phyloP scores from a whole-genome alignment of 1,140 invertebrate genomes.

The Cydia splendana region DNA sequence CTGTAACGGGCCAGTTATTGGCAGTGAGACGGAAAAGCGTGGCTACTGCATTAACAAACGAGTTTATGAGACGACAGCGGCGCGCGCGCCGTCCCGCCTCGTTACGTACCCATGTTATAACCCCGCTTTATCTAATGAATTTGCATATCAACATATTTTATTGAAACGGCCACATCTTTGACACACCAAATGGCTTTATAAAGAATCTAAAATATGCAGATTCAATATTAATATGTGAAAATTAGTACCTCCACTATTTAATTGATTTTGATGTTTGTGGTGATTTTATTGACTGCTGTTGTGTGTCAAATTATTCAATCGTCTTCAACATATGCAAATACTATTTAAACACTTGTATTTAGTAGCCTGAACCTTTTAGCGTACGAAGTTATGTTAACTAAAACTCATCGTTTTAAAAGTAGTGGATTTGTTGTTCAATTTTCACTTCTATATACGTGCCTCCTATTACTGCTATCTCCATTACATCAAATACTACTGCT shows the following conservation, averaged over 20 bases:
- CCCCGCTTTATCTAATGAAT: slow-evolving; percentile 59
- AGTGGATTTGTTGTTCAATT: neutral
- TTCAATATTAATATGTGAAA: slow-evolving; percentile 24
- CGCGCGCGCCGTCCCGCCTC: slow-evolving; percentile 19
- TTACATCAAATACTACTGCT: neutral
- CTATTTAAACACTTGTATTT: neutral
- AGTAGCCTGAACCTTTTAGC: too few species aligned
- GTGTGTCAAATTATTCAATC: neutral
- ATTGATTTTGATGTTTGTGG: slow-evolving; percentile 22
- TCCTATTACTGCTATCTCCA: neutral
- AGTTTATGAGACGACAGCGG: slow-evolving; percentile 41
- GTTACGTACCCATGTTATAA: slow-evolving; percentile 29
- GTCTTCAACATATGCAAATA: neutral
- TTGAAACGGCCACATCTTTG: slow-evolving; percentile 50
- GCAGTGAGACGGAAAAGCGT: slow-evolving; percentile 36
- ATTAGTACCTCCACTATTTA: slow-evolving; percentile 10
- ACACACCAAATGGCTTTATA: slow-evolving; percentile 64
- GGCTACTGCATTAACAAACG: slow-evolving; percentile 45
- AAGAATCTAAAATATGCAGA: slow-evolving; percentile 50
- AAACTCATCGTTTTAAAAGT: neutral
- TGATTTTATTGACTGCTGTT: slow-evolving; percentile 15
- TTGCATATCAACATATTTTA: slow-evolving; percentile 66
- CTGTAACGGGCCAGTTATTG: slow-evolving; percentile 38
- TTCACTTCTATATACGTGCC: neutral
- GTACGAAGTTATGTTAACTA: too few species aligned